Evolutionary conservation across 2,888 invertebrate genomes (phyloP).

Genomic region (Stenoptilia bipunctidactyla): DNA sequence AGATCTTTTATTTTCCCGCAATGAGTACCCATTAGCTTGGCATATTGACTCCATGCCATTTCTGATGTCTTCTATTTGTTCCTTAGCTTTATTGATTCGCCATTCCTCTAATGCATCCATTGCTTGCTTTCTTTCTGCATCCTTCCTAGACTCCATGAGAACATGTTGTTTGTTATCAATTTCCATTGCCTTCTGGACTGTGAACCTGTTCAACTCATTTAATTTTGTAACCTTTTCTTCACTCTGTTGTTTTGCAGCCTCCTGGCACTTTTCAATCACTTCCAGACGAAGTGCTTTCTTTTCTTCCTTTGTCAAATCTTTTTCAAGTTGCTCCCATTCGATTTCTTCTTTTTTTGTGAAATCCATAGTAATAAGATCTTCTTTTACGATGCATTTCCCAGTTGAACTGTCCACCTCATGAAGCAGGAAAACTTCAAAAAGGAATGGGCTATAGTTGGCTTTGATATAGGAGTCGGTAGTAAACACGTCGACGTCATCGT

Average conservation of each 20-base stretch:
- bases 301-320: conserved; percentile 66
- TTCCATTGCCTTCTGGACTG: conserved; percentile 60
- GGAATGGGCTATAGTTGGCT: conserved; percentile 78
- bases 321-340: conserved; percentile 72
- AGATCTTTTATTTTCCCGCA: conserved; percentile 13
- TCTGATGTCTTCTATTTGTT: conserved; percentile 11
- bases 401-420: conserved; percentile 71
- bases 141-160: conserved; percentile 74
- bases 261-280: conserved; percentile 68
- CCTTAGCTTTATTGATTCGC: conserved; percentile 35
- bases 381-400: conserved; percentile 75
- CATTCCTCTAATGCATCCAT: conserved; percentile 77
- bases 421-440: conserved; percentile 81
- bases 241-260: conserved; percentile 61
- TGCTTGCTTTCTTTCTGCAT: conserved; percentile 73
- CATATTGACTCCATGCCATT: conserved; percentile 3
- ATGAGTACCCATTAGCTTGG: not conserved
- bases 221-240: conserved; percentile 66
- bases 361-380: conserved; percentile 75
- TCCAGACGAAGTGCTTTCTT: conserved; percentile 69
- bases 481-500: conserved; percentile 77
- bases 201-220: conserved; percentile 66
- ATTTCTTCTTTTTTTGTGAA: conserved; percentile 71
- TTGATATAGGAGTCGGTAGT: conserved; percentile 79
- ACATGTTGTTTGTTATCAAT: conserved; percentile 62